These are phyloP conservation scores for Coleophora flavipennella DNA, from an alignment of 2,888 invertebrate species.

Conservation along the genomic window DNA sequence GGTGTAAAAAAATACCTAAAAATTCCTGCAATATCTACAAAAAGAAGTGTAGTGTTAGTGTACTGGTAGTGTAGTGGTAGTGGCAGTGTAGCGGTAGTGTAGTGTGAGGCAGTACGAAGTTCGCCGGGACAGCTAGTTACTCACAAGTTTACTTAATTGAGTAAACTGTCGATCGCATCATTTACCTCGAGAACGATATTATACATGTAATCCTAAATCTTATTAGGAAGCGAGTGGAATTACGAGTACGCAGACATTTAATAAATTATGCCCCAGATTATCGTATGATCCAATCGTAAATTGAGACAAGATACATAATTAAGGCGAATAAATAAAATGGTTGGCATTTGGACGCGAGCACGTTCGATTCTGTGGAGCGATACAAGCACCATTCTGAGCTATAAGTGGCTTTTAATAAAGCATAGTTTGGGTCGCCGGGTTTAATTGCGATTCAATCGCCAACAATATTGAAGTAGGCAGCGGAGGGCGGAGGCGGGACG, in stretches of 20 bases:
- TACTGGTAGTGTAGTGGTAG: too few relatives aligned
- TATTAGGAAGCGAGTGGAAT: slow-evolving; percentile 65
- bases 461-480: slow-evolving; percentile 65
- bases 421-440: slow-evolving; percentile 67
- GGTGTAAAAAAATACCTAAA: too few relatives aligned
- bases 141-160: too few relatives aligned
- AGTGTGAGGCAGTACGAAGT: too few relatives aligned
- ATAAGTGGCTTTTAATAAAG: slow-evolving; percentile 66
- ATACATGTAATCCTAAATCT: slow-evolving; percentile 66
- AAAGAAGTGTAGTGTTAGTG: too few relatives aligned
- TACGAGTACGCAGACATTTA: slow-evolving; percentile 56
- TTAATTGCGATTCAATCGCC: slow-evolving; percentile 71
- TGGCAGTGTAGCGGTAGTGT: too few relatives aligned
- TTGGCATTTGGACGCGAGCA: slow-evolving; percentile 72
- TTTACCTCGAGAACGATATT: slow-evolving; percentile 42
- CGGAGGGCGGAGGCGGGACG: slow-evolving; percentile 64
- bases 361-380: slow-evolving; percentile 60
- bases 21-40: too few relatives aligned
- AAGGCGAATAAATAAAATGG: slow-evolving; percentile 73
- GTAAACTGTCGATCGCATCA: too few relatives aligned
- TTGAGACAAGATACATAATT: slow-evolving; percentile 74
- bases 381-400: slow-evolving; percentile 62
- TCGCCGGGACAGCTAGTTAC: too few relatives aligned
- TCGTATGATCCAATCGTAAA: slow-evolving; percentile 74
- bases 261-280: slow-evolving; percentile 70